These are phyloP conservation scores for Colossoma macropomum DNA, from an alignment of 2,113 vertebrate genomes.

Conservation along the genomic window DNA sequence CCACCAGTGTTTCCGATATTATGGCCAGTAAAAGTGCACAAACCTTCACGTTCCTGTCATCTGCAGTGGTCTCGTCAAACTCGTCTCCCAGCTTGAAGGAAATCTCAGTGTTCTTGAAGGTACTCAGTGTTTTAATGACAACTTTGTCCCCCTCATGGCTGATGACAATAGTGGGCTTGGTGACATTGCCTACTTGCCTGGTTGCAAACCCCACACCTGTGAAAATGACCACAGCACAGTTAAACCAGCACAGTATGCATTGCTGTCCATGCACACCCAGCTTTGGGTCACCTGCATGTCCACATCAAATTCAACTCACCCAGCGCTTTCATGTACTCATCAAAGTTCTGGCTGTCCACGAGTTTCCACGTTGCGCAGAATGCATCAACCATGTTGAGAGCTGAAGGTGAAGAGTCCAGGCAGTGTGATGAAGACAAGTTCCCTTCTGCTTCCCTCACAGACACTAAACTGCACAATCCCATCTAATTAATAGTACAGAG, in stretches of 20 bases:
- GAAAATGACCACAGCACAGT: background rate
- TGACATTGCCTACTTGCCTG: conserved; percentile 93
- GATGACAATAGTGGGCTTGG: conserved; percentile 92
- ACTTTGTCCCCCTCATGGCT: conserved; percentile 89
- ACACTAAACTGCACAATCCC: conserved; percentile 21
- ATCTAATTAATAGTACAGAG: conserved; percentile 60
- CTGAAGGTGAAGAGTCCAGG: conserved; percentile 11
- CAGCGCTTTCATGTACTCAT: conserved; percentile 95
- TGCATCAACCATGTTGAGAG: conserved; percentile 87
- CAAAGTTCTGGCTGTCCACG: conserved; percentile 94
- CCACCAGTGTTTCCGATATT: background rate
- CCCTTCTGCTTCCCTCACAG: conserved; percentile 11
- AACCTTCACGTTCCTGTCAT: conserved; percentile 95
- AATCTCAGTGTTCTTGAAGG: conserved; percentile 95
- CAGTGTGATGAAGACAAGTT: background rate
- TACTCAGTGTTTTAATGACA: conserved; percentile 89
- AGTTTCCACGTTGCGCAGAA: conserved; percentile 96
- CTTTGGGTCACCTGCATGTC: background rate
- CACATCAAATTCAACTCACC: conserved; percentile 75
- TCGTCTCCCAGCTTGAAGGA: conserved; percentile 92
- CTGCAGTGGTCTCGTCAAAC: conserved; percentile 93
- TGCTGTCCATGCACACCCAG: background rate
- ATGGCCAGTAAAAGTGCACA: conserved; percentile 55
- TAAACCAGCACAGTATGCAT: background rate
- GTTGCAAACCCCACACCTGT: conserved; percentile 93